Conservation (phyloP, 1,140 invertebrate species). For the Intoshia linei region DNA sequence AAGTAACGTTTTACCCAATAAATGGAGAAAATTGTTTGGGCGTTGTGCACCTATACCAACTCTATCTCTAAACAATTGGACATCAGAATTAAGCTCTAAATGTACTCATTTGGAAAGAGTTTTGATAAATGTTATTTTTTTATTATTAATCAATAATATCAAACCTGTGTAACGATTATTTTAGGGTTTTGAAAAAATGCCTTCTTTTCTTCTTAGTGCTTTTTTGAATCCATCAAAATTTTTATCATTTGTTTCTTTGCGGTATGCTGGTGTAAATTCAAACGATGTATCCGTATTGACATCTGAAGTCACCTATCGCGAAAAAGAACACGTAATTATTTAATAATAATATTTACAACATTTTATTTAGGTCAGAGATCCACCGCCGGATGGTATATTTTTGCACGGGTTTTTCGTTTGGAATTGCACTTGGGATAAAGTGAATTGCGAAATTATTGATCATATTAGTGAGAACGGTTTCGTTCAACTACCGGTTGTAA, state of each 20-base stretch:
- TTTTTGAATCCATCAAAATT: constrained; percentile 17
- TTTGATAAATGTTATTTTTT: no score
- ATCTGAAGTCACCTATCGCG: constrained; percentile 19
- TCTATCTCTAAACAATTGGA: no score
- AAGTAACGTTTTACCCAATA: no score
- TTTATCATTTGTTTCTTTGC: constrained; percentile 17
- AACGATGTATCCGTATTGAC: constrained; percentile 15
- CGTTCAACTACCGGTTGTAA: constrained; percentile 17
- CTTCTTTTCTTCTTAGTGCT: constrained; percentile 18
- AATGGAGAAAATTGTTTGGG: no score
- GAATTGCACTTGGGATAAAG: constrained; percentile 22
- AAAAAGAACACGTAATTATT: constrained; percentile 21
- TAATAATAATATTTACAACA: neutral
- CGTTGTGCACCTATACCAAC: no score
- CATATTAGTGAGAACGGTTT: constrained; percentile 12
- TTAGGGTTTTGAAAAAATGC: constrained; percentile 19
- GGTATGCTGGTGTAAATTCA: constrained; percentile 11
- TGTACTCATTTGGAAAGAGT: no score
- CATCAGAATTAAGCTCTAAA: no score
- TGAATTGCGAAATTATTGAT: constrained; percentile 18
- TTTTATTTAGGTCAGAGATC: constrained; percentile 15
- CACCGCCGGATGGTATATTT: constrained; percentile 23
- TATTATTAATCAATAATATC: neutral
- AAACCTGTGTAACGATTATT: constrained; percentile 1
- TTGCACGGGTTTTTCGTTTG: constrained; percentile 20